These are phyloP conservation scores for Notothenia coriiceps DNA, from an alignment of 2,113 vertebrate genomes.

Conservation along the genomic window DNA sequence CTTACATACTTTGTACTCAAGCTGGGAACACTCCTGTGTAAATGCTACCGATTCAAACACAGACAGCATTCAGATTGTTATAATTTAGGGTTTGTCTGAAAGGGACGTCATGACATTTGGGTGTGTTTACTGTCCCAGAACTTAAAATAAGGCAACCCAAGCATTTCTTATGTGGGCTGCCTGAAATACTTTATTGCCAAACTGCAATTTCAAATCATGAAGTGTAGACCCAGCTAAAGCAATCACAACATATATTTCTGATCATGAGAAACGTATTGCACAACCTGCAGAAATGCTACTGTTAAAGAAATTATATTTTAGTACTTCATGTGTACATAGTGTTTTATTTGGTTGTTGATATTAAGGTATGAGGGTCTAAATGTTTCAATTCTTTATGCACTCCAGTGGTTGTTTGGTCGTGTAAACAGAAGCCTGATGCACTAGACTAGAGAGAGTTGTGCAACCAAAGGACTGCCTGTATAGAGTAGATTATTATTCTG, in stretches of 20 bases:
- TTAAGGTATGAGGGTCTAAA: conserved; percentile 44
- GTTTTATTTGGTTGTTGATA: conserved; percentile 21
- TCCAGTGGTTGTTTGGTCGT: conserved; percentile 39
- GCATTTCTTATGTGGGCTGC: no score
- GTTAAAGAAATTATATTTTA: conserved; percentile 19
- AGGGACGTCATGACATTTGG: no score
- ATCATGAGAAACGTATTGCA: conserved; percentile 33
- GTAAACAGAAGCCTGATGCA: background rate
- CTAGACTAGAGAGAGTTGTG: conserved; percentile 11
- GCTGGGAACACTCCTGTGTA: conserved; percentile 32
- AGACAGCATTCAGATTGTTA: background rate
- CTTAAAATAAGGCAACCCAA: no score
- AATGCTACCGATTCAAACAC: background rate
- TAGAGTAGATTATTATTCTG: conserved; percentile 17
- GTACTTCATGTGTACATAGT: conserved; percentile 52
- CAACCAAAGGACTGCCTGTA: background rate
- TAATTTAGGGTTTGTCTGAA: no score
- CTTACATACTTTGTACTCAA: background rate
- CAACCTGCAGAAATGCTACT: conserved; percentile 33
- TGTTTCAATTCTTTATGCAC: conserved; percentile 38
- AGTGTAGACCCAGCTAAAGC: no score
- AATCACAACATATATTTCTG: background rate
- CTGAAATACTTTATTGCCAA: no score
- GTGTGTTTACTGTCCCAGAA: no score
- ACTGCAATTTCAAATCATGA: no score